phyloP scores from a whole-genome alignment of 2,888 invertebrate genomes.

The Drosophila vallismaia region DNA sequence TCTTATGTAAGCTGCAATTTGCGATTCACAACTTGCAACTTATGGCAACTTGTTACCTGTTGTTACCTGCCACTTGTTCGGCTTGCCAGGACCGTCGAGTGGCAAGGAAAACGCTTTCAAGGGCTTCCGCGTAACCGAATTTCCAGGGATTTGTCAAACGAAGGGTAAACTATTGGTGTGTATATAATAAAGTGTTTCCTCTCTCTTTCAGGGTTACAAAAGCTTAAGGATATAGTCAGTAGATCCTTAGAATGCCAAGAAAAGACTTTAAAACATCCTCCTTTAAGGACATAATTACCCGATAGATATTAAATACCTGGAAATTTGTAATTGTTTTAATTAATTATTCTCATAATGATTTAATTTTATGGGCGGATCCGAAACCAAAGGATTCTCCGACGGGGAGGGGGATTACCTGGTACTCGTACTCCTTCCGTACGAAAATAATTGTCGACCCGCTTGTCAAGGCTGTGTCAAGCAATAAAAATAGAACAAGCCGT shows the following conservation, averaged over 20 bases:
- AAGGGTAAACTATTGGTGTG: too few relatives aligned
- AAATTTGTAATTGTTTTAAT: not conserved
- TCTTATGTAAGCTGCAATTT: conserved; percentile 31
- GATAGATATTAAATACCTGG: not conserved
- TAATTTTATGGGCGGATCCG: not conserved
- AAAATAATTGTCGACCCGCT: conserved; percentile 6
- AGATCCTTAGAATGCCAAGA: too few relatives aligned
- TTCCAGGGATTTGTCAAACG: not conserved
- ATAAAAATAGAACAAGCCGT: conserved; percentile 17
- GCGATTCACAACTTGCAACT: conserved; percentile 6
- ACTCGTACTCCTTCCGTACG: not conserved
- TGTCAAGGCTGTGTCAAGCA: not conserved
- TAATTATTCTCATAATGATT: not conserved
- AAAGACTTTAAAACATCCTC: too few relatives aligned
- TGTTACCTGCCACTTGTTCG: conserved; percentile 32
- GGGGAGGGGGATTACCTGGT: not conserved
- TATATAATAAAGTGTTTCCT: too few relatives aligned
- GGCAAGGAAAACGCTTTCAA: not conserved
- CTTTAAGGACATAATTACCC: not conserved
- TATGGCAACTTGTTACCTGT: conserved; percentile 23
- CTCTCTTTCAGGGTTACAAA: too few relatives aligned
- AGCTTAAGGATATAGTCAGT: too few relatives aligned
- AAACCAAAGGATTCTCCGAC: not conserved
- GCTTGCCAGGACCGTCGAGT: not conserved
- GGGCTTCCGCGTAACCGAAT: conserved; percentile 14